These are phyloP conservation scores for Vipera latastei DNA, from an alignment of 2,797 vertebrate genomes.

Conservation along the genomic window DNA sequence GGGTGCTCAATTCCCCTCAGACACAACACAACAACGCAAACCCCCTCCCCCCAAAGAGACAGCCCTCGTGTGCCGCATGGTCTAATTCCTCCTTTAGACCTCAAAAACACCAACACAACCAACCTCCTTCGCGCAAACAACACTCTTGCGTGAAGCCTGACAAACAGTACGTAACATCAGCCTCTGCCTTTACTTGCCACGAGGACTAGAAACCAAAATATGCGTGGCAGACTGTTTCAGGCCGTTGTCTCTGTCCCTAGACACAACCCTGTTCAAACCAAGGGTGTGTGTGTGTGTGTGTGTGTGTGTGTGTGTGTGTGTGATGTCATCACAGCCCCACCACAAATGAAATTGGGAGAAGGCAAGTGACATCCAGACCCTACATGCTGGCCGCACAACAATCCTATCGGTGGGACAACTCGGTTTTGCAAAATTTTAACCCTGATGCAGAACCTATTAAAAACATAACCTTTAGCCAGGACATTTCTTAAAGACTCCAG, in stretches of 20 bases:
- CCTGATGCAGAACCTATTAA: too few species aligned
- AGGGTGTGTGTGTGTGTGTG: too few species aligned
- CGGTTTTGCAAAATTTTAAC: neutral
- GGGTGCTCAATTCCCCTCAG: neutral
- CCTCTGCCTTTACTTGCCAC: fast-evolving
- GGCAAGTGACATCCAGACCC: fast-evolving
- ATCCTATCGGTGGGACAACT: too few species aligned
- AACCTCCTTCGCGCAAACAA: neutral
- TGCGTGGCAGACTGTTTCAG: fast-evolving
- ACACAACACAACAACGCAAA: neutral
- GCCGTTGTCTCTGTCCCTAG: neutral
- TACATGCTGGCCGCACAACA: fast-evolving
- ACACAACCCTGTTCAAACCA: neutral
- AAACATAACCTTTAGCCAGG: neutral
- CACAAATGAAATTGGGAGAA: too few species aligned
- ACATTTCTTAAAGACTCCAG: neutral
- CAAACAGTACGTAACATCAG: neutral
- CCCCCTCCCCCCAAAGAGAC: neutral
- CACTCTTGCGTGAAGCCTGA: neutral
- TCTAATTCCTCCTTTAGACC: neutral
- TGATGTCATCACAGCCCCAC: too few species aligned
- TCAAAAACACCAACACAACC: neutral
- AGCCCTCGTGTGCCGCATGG: neutral
- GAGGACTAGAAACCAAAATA: neutral
- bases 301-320: too few species aligned